These are phyloP conservation scores for Etheostoma nigrum DNA, from an alignment of 2,797 vertebrate genomes.

Conservation along the genomic window DNA sequence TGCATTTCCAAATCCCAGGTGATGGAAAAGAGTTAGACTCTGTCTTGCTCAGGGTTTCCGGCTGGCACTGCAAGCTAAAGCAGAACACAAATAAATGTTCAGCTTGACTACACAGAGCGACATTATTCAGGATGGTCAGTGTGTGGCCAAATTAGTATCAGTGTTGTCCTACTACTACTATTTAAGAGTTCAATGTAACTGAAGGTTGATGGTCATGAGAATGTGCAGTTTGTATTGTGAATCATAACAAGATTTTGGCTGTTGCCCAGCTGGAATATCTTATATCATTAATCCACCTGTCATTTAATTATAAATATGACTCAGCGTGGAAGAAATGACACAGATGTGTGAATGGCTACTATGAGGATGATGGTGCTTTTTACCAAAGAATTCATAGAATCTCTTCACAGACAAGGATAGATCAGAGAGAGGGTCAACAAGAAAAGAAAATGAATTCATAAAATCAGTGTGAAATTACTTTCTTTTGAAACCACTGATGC, in stretches of 20 bases:
- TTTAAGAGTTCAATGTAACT: slow-evolving; percentile 20
- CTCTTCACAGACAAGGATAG: slow-evolving; percentile 8
- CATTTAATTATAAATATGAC: slow-evolving; percentile 11
- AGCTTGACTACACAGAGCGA: slow-evolving; percentile 53
- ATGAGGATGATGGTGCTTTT: slow-evolving; percentile 3
- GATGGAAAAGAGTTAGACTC: slow-evolving; percentile 57
- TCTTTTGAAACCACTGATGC: slow-evolving; percentile 35
- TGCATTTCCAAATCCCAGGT: slow-evolving; percentile 74
- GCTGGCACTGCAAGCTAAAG: slow-evolving; percentile 45
- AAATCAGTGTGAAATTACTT: slow-evolving; percentile 48
- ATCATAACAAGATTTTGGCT: background rate
- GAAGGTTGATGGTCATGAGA: slow-evolving; percentile 3
- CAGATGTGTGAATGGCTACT: background rate
- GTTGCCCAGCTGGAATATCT: background rate
- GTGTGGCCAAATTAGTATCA: slow-evolving; percentile 46
- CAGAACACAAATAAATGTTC: slow-evolving; percentile 60
- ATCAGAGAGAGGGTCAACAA: slow-evolving; percentile 46
- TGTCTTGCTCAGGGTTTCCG: slow-evolving; percentile 52
- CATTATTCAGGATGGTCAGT: slow-evolving; percentile 58
- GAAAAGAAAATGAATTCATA: slow-evolving; percentile 4
- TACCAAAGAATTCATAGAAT: slow-evolving; percentile 19
- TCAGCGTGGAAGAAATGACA: background rate
- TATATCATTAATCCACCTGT: background rate
- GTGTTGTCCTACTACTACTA: slow-evolving; percentile 34
- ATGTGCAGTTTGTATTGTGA: slow-evolving; percentile 6